Evolutionary conservation across 2,113 vertebrate species (phyloP), one percentile per base, ranked within the genome.

Genomic region (Scophthalmus maximus): DNA sequence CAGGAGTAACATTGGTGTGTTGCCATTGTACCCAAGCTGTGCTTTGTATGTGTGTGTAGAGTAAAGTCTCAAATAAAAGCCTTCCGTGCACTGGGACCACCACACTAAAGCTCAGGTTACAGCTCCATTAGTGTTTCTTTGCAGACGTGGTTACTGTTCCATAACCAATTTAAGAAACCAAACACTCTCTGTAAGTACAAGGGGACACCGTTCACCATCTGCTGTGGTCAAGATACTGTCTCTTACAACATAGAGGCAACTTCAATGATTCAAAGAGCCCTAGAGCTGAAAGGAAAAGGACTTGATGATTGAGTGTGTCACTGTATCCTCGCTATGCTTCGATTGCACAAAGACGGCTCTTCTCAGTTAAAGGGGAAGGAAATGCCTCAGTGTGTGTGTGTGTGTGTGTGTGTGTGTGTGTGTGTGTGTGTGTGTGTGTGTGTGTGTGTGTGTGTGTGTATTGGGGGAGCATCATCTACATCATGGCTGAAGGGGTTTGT

Each of bases 301-400:
- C 42, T 52, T 4, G 15, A 0, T 51, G 34, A 70, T 55, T 12
- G 49, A 53, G 44, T 59, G 17, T 14, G 83, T 60, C 25, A 80
- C 69, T 40, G 40, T 49, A 50, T 74, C 67, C 66, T 62, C 65
- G 0, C 11, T 55, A 30, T 47, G 56, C 77, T 84, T 69, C 71
- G 29, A 78, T 81, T 78, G 74, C 73, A 83, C 73, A 82, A 57
- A 73, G 73, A 74, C 9, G 6, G 55, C 67, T 76, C 65, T 79
- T 73, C 82, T 32, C 53, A 18, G 73, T 58, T 34, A 40, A 90
- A 87, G 47, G 73, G 89, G 88, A 91, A 93, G 92, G 89, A 92
- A 91, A 90, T 79, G 76, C 82, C 72, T 79, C 60, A 20, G 73
- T 50, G 58, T 51, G 58, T 52, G 36, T 50, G 23, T 51, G 44